phyloP scores from a whole-genome alignment of 2,888 invertebrate genomes.

The Synanthedon myopaeformis region DNA sequence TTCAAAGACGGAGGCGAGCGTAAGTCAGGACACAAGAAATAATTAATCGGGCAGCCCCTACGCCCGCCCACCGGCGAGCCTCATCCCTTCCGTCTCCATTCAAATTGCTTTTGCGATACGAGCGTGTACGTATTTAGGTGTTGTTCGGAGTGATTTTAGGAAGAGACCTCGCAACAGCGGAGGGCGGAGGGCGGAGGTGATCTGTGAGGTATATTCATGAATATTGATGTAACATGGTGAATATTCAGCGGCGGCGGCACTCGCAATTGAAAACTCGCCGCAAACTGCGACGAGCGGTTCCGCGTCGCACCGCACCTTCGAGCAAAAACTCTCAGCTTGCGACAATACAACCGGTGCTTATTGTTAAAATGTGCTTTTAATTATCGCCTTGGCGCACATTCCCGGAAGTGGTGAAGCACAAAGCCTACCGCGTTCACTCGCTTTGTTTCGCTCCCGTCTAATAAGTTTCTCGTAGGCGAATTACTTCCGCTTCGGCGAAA shows the following conservation, averaged over 20 bases:
- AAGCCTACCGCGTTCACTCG: background rate
- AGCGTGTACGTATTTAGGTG: slow-evolving; percentile 1
- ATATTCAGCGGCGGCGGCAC: slow-evolving; percentile 44
- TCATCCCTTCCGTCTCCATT: slow-evolving; percentile 19
- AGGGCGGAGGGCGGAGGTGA: background rate
- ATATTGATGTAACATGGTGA: slow-evolving; percentile 50
- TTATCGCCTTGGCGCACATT: background rate
- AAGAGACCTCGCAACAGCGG: background rate
- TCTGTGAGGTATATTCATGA: slow-evolving; percentile 31
- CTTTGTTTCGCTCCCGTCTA: slow-evolving; percentile 5
- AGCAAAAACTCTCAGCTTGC: background rate
- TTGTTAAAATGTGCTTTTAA: background rate
- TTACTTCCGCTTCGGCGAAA: slow-evolving; percentile 15
- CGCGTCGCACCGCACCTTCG: background rate
- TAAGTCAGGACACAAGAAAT: slow-evolving; percentile 52
- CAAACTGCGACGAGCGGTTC: slow-evolving; percentile 16
- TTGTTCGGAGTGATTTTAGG: background rate
- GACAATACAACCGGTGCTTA: background rate
- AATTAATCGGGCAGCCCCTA: slow-evolving; percentile 33
- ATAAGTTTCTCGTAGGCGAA: slow-evolving; percentile 10
- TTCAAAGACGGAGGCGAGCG: slow-evolving; percentile 45
- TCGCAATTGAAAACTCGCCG: slow-evolving; percentile 48
- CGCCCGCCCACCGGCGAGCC: slow-evolving; percentile 4
- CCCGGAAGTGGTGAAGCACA: background rate
- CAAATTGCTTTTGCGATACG: slow-evolving; percentile 23